These are phyloP conservation scores for Agrochola lychnidis DNA, from an alignment of 2,888 invertebrate species.

Conservation along the genomic window DNA sequence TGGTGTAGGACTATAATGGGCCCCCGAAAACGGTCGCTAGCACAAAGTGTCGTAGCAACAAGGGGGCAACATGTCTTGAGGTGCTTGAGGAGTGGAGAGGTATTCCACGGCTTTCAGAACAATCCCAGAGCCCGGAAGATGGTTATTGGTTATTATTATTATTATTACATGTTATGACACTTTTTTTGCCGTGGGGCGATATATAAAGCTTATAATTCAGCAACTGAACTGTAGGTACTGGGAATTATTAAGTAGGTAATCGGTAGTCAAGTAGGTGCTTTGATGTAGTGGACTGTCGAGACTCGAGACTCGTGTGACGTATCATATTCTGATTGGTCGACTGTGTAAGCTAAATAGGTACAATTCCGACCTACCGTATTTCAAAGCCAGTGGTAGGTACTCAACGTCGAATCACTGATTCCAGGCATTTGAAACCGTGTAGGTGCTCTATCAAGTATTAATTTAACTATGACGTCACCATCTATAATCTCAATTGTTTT, in stretches of 20 bases:
- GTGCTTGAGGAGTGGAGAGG: too few relatives aligned
- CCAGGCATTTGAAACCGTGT: slow-evolving; percentile 10
- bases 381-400: slow-evolving; percentile 30
- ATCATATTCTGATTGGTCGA: slow-evolving; percentile 32
- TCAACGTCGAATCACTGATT: slow-evolving; percentile 11
- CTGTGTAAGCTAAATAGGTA: slow-evolving; percentile 16
- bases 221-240: not conserved
- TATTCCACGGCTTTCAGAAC: too few relatives aligned
- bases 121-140: too few relatives aligned
- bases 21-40: too few relatives aligned
- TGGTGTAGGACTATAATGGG: too few relatives aligned
- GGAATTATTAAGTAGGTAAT: slow-evolving; percentile 22
- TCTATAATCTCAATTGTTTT: not conserved
- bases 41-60: too few relatives aligned
- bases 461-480: not conserved
- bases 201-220: not conserved
- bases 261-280: slow-evolving; percentile 25
- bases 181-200: too few relatives aligned
- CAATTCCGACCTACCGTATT: slow-evolving; percentile 37
- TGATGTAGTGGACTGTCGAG: slow-evolving; percentile 21
- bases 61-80: too few relatives aligned
- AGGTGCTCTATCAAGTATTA: slow-evolving; percentile 1
- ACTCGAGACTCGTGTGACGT: slow-evolving; percentile 20
- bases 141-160: too few relatives aligned
- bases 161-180: too few relatives aligned